phyloP scores from a whole-genome alignment of 1,140 invertebrate species.

The Cylas formicarius region DNA sequence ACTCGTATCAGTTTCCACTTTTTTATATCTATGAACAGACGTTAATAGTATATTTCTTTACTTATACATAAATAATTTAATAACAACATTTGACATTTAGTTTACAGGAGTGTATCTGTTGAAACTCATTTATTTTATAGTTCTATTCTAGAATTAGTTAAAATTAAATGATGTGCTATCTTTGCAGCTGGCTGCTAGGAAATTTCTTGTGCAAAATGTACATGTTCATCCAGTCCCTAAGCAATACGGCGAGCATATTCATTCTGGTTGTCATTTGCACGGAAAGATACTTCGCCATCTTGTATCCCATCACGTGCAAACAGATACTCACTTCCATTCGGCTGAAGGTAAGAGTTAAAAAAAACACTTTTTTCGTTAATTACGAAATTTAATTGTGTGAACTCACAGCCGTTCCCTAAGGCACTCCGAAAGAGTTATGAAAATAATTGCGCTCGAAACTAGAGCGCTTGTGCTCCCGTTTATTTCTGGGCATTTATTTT shows the following conservation, averaged over 20 bases:
- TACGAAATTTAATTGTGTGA: neutral
- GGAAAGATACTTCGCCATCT: constrained; percentile 76
- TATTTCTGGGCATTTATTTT: neutral
- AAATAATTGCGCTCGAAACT: neutral
- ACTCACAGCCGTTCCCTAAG: neutral
- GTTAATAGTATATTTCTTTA: too few relatives aligned
- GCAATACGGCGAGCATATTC: constrained; percentile 74
- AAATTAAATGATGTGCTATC: constrained; percentile 5
- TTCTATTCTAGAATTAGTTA: too few relatives aligned
- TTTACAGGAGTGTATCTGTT: too few relatives aligned
- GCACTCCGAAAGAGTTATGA: neutral
- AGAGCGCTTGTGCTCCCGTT: neutral
- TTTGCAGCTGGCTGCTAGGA: constrained; percentile 68
- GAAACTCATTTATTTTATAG: too few relatives aligned
- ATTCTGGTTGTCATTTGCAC: constrained; percentile 74
- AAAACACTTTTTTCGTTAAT: constrained; percentile 4
- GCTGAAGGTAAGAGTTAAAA: constrained; percentile 57
- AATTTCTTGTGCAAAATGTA: constrained; percentile 78
- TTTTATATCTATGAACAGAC: too few relatives aligned
- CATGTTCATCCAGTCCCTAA: constrained; percentile 71
- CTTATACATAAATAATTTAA: too few relatives aligned
- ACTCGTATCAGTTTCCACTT: too few relatives aligned
- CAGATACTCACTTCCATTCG: constrained; percentile 64
- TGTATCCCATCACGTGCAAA: constrained; percentile 73
- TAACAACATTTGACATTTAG: too few relatives aligned